Conservation (phyloP, 2,888 invertebrate species). For the Ophonus ardosiacus region DNA sequence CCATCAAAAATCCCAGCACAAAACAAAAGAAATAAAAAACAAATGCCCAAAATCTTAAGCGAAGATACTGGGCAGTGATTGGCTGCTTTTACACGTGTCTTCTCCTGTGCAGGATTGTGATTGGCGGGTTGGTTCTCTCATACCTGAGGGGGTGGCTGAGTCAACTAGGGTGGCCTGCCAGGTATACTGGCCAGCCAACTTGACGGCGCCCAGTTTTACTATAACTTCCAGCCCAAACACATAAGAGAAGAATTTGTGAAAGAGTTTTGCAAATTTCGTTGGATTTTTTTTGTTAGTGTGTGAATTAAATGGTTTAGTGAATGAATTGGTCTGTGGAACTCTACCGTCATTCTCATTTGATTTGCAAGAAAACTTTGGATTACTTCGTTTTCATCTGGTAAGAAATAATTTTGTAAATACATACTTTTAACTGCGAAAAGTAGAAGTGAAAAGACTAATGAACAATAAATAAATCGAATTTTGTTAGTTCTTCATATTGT, state of each 20-base stretch:
- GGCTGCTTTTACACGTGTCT: constrained; percentile 41
- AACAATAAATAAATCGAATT: too few species aligned
- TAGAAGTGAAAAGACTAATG: too few species aligned
- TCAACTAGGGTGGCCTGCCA: constrained; percentile 59
- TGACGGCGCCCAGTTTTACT: constrained; percentile 46
- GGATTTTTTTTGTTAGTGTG: background rate
- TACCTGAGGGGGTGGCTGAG: constrained; percentile 53
- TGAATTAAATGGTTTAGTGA: constrained; percentile 18
- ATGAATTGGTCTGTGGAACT: constrained; percentile 8
- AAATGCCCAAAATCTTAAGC: constrained; percentile 41
- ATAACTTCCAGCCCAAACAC: constrained; percentile 16
- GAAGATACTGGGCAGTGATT: constrained; percentile 3
- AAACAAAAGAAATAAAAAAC: constrained; percentile 38
- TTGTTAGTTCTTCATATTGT: too few species aligned
- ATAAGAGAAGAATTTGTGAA: constrained; percentile 8
- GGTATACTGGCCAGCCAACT: constrained; percentile 43
- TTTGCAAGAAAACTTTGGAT: background rate
- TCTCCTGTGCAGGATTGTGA: background rate
- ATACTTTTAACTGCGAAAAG: background rate
- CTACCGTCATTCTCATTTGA: background rate
- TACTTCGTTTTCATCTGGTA: constrained; percentile 4
- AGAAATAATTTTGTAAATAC: background rate
- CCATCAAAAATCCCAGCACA: constrained; percentile 36
- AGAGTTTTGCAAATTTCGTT: constrained; percentile 17
- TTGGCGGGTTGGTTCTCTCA: constrained; percentile 16